Evolutionary conservation across 2,888 invertebrate genomes (phyloP).

Genomic region (Nemapogon koenigi): DNA sequence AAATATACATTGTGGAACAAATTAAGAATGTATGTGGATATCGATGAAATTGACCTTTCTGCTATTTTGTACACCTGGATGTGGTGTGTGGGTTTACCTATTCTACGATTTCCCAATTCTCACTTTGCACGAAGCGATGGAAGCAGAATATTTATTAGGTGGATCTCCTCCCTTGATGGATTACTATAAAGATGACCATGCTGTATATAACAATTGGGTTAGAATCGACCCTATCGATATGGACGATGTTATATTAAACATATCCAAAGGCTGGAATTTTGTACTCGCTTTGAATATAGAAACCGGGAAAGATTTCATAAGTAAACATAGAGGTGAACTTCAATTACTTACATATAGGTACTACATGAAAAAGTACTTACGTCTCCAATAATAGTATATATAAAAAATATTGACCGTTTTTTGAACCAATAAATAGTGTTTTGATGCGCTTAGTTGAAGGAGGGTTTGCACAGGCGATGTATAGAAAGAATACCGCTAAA

Average conservation of each 20-base stretch:
- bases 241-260: background rate
- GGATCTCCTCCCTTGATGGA: background rate
- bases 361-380: too few relatives aligned
- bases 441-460: background rate
- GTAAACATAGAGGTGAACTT: background rate
- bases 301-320: background rate
- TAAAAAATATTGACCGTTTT: slow-evolving; percentile 4
- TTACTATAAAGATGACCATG: slow-evolving; percentile 1
- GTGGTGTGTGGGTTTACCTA: slow-evolving; percentile 1
- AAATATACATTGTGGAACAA: background rate
- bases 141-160: slow-evolving; percentile 2
- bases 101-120: background rate
- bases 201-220: background rate
- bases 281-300: background rate
- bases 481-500: background rate
- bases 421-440: background rate
- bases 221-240: background rate
- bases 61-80: slow-evolving; percentile 1
- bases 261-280: slow-evolving; percentile 4
- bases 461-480: background rate
- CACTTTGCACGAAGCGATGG: background rate
- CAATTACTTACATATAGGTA: too few relatives aligned
- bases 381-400: too few relatives aligned
- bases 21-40: background rate
- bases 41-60: background rate